Evolutionary conservation across 2,797 vertebrate genomes (phyloP).

Genomic region (Prionace glauca): DNA sequence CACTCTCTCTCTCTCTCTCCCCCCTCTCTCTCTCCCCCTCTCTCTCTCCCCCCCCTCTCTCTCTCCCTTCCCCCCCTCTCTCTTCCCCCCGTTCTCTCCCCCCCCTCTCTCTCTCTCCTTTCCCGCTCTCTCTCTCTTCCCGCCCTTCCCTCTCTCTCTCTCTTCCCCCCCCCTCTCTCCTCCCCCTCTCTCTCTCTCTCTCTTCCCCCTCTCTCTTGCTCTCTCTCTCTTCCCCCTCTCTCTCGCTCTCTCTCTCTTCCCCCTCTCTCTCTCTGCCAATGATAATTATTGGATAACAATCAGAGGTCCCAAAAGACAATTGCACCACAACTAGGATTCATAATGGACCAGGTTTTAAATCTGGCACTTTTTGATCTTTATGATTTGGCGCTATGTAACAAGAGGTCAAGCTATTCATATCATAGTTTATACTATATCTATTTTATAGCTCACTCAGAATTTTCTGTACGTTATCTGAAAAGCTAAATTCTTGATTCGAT

Average conservation of each 20-base stretch:
- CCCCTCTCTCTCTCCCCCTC: too few species aligned
- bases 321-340: background rate
- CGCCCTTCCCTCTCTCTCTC: background rate
- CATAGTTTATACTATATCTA: background rate
- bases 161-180: background rate
- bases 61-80: too few species aligned
- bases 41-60: too few species aligned
- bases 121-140: background rate
- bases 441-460: background rate
- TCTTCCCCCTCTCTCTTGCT: too few species aligned
- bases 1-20: too few species aligned
- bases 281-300: background rate
- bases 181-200: too few species aligned
- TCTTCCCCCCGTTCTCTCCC: background rate
- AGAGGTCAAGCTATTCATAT: background rate
- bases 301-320: background rate
- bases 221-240: too few species aligned
- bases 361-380: background rate
- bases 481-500: background rate
- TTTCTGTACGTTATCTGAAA: background rate
- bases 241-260: too few species aligned
- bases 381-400: background rate
- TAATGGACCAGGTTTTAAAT: background rate
- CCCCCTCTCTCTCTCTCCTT: too few species aligned
- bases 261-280: background rate